Conservation (phyloP, 2,113 vertebrate species). For the Eubucco bourcierii region DNA sequence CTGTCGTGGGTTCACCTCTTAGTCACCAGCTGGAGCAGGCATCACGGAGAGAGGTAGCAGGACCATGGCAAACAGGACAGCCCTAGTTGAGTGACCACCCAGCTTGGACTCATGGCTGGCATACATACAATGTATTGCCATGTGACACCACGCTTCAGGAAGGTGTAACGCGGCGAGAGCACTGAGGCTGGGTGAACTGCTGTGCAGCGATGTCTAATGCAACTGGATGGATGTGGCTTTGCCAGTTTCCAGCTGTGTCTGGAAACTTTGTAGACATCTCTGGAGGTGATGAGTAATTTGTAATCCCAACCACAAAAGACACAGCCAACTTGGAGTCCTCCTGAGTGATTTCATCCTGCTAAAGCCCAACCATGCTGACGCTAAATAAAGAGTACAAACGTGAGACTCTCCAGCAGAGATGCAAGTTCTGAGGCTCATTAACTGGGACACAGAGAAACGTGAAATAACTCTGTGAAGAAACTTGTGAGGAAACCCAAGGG, state of each 20-base stretch:
- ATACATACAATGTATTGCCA: rapidly evolving
- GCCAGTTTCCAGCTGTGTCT: neutral
- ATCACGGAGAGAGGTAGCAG: neutral
- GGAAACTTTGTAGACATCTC: neutral
- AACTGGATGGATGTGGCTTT: neutral
- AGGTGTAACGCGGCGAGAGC: no score
- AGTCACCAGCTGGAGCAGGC: neutral
- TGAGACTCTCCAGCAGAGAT: neutral
- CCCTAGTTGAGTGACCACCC: no score
- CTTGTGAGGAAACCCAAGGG: neutral
- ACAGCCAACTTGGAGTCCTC: neutral
- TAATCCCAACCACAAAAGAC: neutral
- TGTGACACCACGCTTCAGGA: rapidly evolving
- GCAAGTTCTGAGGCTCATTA: neutral
- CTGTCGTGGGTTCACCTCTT: neutral
- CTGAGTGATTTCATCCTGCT: neutral
- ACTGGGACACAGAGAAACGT: neutral
- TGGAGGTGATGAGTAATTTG: neutral
- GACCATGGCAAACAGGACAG: neutral
- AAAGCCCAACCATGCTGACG: rapidly evolving
- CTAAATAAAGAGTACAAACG: rapidly evolving
- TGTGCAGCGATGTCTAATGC: rapidly evolving
- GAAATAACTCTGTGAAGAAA: neutral
- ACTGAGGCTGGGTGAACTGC: neutral
- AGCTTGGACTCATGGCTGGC: rapidly evolving